Base-by-base conservation (phyloP, 2,888 invertebrate species). In the Theretra japonica region DNA sequence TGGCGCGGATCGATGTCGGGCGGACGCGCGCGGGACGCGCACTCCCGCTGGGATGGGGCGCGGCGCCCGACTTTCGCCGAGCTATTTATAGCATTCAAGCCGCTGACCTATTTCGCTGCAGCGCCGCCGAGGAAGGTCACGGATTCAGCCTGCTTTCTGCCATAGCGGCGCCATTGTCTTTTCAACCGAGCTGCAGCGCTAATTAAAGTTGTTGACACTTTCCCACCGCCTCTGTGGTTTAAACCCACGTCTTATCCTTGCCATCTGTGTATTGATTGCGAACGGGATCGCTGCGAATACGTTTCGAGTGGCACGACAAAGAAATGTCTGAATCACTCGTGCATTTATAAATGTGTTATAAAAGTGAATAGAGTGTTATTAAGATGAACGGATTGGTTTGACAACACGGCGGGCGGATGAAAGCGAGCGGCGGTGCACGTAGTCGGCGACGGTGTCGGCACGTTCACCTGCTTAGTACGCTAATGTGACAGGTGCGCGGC, bases 21-120 rank as follows among this genome's bases (percentile, higher is more conserved):
- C 75, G 82, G 82, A 78, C 78, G 83, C 82, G 84, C 81, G 83
- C 84, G 85, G 83, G 80, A 80, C 86, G 82, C 82, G 81, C 83
- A 76, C 86, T 83, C 88, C 86, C 88, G 82, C 79, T 81, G 91
- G 89, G 86, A 88, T 86, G 91, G 90, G 92, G 90, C 83, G 88
- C 88, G 91, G 90, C 91, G 92, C 90, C 92, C 92, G 92, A 93
- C 93, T 93, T 93, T 93, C 91, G 86, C 92, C 92, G 88, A 91
- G 94, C 94, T 94, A 94, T 94, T 94, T 93, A 93, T 94, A 94
- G 93, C 91, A 90, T 90, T 91, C 89, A 92, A 93, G 93, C 94
- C 93, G 93, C 93, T 94, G 94, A 94, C 94, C 94, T 92, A 94
- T 93, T 93, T 94, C 88, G 89, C 90, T 93, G 94, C 93, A 93